Evolutionary conservation across 2,888 invertebrate genomes (phyloP).

Genomic region (Podotricha telesiphe): DNA sequence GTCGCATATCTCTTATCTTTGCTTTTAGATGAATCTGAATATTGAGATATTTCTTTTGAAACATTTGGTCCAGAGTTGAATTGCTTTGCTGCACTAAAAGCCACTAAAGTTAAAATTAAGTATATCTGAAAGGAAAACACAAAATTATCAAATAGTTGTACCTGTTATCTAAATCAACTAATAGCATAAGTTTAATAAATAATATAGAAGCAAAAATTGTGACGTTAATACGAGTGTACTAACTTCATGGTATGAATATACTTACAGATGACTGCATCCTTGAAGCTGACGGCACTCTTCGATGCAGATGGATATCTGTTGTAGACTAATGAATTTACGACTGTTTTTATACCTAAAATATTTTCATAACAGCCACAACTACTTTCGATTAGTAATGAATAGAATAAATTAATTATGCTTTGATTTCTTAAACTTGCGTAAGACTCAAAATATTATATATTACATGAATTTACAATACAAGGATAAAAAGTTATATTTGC

Average conservation of each 20-base stretch:
- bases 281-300: conserved; percentile 21
- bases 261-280: conserved; percentile 37
- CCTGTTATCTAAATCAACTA: no score
- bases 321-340: not conserved
- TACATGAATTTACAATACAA: not conserved
- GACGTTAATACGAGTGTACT: no score
- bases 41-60: conserved; percentile 49
- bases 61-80: conserved; percentile 58
- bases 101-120: conserved; percentile 24
- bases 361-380: conserved; percentile 22
- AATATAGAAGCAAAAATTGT: no score
- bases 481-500: not conserved
- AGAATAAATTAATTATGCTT: conserved; percentile 22
- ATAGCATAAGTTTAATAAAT: no score
- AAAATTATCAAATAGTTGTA: not conserved
- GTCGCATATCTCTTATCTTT: conserved; percentile 50
- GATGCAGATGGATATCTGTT: conserved; percentile 33
- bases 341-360: conserved; percentile 35
- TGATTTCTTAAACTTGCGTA: conserved; percentile 21
- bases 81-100: conserved; percentile 46
- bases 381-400: conserved; percentile 22
- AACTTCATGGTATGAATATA: not conserved
- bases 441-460: conserved; percentile 9
- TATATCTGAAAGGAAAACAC: conserved; percentile 31
- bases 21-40: conserved; percentile 40